phyloP scores from a whole-genome alignment of 2,888 invertebrate species.

The Caenorhabditis auriculariae region DNA sequence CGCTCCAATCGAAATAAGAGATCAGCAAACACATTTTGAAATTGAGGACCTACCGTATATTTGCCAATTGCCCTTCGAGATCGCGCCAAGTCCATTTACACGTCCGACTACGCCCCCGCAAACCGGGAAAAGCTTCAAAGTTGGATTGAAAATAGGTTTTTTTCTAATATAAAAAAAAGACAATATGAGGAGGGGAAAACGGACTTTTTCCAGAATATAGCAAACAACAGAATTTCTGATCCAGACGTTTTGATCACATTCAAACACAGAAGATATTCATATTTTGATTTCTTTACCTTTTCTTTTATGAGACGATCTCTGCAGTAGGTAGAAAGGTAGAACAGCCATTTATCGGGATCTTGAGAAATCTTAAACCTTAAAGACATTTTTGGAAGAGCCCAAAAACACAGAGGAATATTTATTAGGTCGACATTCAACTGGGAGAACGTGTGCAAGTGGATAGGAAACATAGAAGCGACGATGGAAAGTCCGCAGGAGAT shows the following conservation, averaged over 20 bases:
- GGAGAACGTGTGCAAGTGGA: constrained; percentile 58
- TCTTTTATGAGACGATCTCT: too few relatives aligned
- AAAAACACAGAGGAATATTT: neutral
- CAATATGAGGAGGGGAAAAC: constrained; percentile 3
- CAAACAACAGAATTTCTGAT: neutral
- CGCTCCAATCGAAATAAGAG: neutral
- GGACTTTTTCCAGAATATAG: neutral
- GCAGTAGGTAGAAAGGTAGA: too few relatives aligned
- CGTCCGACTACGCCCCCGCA: constrained; percentile 59
- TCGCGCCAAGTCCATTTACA: constrained; percentile 52
- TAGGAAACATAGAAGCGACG: constrained; percentile 55
- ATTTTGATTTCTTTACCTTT: too few relatives aligned
- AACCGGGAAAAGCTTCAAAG: constrained; percentile 48
- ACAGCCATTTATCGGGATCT: too few relatives aligned
- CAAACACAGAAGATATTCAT: too few relatives aligned
- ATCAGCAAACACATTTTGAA: neutral
- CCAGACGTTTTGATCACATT: too few relatives aligned
- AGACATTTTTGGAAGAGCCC: neutral
- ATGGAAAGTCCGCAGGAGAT: constrained; percentile 44
- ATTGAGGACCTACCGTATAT: constrained; percentile 49
- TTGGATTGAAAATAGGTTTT: constrained; percentile 52
- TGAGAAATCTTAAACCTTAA: too few relatives aligned
- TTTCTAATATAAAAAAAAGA: neutral
- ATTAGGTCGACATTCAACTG: constrained; percentile 51
- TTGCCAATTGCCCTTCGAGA: constrained; percentile 55